These are phyloP conservation scores for Nycticorax nycticorax DNA, from an alignment of 2,113 vertebrate genomes.

Conservation along the genomic window DNA sequence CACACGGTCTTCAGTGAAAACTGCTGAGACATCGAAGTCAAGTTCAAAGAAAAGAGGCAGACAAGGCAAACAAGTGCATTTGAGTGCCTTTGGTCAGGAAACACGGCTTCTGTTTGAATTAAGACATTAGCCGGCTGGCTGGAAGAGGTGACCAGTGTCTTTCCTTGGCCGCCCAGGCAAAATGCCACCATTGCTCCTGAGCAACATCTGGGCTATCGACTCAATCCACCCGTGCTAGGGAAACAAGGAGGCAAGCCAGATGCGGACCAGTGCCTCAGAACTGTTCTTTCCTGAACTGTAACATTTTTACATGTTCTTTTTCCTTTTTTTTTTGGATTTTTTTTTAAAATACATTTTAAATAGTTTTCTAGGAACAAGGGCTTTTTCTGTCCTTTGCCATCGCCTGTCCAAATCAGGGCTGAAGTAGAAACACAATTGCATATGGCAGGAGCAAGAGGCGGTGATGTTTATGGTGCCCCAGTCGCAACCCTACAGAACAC, in stretches of 20 bases:
- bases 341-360: background rate
- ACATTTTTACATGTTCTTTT: background rate
- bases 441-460: background rate
- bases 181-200: background rate
- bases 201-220: background rate
- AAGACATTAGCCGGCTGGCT: background rate
- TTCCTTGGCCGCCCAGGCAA: background rate
- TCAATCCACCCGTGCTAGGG: fast-evolving
- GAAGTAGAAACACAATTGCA: background rate
- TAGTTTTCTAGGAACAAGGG: background rate
- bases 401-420: background rate
- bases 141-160: background rate
- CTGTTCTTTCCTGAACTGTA: background rate
- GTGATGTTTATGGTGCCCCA: background rate
- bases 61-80: slow-evolving; percentile 11
- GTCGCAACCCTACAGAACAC: background rate
- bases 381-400: background rate
- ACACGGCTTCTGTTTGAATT: background rate
- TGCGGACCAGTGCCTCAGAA: background rate
- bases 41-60: slow-evolving; percentile 52
- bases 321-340: too few species aligned
- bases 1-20: slow-evolving; percentile 18
- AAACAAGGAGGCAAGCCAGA: background rate
- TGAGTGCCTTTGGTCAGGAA: slow-evolving; percentile 31
- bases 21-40: background rate